Conservation (phyloP, 2,797 vertebrate genomes). For the Delichon dasypus region DNA sequence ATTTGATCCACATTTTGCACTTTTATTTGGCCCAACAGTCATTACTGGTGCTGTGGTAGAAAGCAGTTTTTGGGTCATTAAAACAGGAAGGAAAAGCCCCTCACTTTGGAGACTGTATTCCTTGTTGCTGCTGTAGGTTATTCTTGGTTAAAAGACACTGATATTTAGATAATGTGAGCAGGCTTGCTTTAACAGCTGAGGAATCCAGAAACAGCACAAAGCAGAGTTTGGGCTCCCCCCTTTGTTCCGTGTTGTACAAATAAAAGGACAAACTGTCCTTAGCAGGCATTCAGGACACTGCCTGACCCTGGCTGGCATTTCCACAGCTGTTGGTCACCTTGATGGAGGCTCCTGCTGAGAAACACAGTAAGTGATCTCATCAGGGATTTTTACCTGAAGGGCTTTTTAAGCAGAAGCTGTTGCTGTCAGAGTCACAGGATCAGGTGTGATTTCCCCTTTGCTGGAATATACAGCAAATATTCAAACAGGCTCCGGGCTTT, state of each 20-base stretch:
- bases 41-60: neutral
- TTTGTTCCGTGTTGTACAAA: neutral
- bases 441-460: neutral
- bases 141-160: neutral
- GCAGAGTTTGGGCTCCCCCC: neutral
- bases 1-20: neutral
- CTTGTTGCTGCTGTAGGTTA: neutral
- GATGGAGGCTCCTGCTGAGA: neutral
- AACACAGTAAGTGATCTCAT: neutral
- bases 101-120: neutral
- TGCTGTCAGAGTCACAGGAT: neutral
- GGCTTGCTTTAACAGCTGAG: neutral
- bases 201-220: neutral
- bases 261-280: neutral
- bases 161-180: neutral
- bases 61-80: neutral
- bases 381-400: neutral
- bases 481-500: neutral
- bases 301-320: neutral
- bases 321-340: neutral
- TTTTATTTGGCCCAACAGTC: neutral
- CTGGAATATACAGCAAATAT: conserved; percentile 8
- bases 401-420: conserved; percentile 4
- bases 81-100: neutral
- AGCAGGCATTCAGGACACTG: neutral